These are phyloP conservation scores for Oplegnathus fasciatus DNA, from an alignment of 2,113 vertebrate species.

Conservation along the genomic window DNA sequence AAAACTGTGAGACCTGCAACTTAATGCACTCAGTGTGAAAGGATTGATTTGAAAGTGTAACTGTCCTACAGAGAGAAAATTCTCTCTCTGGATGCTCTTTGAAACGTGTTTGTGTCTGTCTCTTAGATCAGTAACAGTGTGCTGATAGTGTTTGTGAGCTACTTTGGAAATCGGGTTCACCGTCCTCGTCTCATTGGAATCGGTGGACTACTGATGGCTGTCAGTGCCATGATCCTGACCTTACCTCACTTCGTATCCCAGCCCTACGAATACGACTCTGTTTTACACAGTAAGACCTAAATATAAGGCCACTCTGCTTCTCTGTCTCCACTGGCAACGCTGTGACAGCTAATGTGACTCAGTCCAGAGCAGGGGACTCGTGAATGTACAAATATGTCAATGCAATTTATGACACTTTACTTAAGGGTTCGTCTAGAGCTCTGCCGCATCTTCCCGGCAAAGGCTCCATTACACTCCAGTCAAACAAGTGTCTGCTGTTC, in stretches of 20 bases:
- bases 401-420: slow-evolving; percentile 38
- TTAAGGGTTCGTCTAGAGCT: neutral
- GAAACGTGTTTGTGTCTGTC: slow-evolving; percentile 46
- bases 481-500: slow-evolving; percentile 7
- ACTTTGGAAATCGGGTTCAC: slow-evolving; percentile 93
- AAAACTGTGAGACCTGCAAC: neutral
- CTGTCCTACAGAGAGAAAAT: neutral
- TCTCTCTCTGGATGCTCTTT: slow-evolving; percentile 6
- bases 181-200: slow-evolving; percentile 91
- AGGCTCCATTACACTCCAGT: slow-evolving; percentile 27
- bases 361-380: slow-evolving; percentile 29
- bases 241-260: slow-evolving; percentile 94
- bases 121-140: slow-evolving; percentile 91
- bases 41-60: neutral
- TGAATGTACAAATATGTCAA: slow-evolving; percentile 50
- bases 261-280: slow-evolving; percentile 87
- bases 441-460: neutral
- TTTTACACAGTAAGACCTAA: slow-evolving; percentile 78
- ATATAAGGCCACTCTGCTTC: neutral
- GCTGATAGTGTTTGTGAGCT: slow-evolving; percentile 97
- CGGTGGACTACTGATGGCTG: slow-evolving; percentile 90
- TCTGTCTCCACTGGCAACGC: slow-evolving; percentile 15
- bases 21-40: neutral
- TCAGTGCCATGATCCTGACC: slow-evolving; percentile 92
- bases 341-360: slow-evolving; percentile 31